phyloP scores from a whole-genome alignment of 2,888 invertebrate genomes.

The Erynnis tages region DNA sequence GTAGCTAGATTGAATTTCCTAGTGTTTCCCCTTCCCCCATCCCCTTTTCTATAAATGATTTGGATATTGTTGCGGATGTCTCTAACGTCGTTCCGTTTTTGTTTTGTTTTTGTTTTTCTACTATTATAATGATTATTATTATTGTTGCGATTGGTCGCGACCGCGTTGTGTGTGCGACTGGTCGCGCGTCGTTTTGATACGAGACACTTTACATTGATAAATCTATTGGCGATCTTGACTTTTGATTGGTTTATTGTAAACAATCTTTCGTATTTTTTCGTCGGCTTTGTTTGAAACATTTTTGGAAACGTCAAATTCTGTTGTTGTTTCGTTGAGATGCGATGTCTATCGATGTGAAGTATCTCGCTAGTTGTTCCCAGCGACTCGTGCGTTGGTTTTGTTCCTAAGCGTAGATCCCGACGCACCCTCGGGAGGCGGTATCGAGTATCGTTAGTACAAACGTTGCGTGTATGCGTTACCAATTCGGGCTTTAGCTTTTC shows the following conservation, averaged over 20 bases:
- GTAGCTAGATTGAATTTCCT: constrained; percentile 78
- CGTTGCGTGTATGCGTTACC: constrained; percentile 45
- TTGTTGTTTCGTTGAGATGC: background rate
- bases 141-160: constrained; percentile 17
- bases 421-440: constrained; percentile 54
- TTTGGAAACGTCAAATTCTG: background rate
- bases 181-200: background rate
- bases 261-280: too few species aligned
- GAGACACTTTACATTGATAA: constrained; percentile 1
- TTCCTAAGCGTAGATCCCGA: constrained; percentile 35
- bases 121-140: background rate
- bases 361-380: background rate
- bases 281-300: too few species aligned
- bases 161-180: constrained; percentile 1
- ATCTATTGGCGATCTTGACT: background rate
- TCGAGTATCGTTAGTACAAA: constrained; percentile 52
- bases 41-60: constrained; percentile 41
- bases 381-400: constrained; percentile 33
- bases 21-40: constrained; percentile 38
- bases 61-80: constrained; percentile 63
- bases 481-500: constrained; percentile 58
- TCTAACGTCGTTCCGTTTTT: constrained; percentile 40
- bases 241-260: too few species aligned
- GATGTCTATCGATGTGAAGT: background rate
- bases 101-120: constrained; percentile 8